Evolutionary conservation across 2,888 invertebrate species (phyloP), one percentile per base, ranked within the genome.

Genomic region (Hedychridium roseum): DNA sequence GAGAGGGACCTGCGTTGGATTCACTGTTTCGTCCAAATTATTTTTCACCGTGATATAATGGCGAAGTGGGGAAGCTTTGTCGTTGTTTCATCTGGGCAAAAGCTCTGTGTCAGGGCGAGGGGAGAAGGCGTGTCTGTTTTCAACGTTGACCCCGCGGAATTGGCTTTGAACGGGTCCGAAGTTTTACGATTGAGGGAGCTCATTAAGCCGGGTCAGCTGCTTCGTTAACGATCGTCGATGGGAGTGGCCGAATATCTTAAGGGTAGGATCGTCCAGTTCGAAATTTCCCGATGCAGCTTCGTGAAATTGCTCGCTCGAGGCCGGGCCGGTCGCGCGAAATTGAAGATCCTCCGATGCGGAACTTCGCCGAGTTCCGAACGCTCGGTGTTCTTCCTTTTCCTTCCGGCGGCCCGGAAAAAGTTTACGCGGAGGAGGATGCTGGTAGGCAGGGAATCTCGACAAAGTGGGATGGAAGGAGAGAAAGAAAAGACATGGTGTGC

Each of bases 161-260:
- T n/a, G n/a, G n/a, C n/a, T n/a, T n/a, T n/a, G n/a, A n/a, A n/a
- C n/a, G n/a, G n/a, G n/a, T n/a, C n/a, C n/a, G n/a, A 73, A 73
- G 66, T 73, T 73, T 73, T 68, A 66, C 65, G 71, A 72, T 70
- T 66, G 71, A 70, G 64, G 64, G 66, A 58, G 72, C 73, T 73
- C 73, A 73, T 73, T 73, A 71, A 50, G 43, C 12, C 37, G 42
- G 32, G 31, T 28, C 41, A 23, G 37, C 28, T 38, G 50, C 49
- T 48, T 50, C 48, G 49, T 62, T 54, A 51, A 58, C 54, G 63
- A 45, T 50, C 62, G 60, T 58, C 61, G 62, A 62, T 58, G 54
- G 44, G 18, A 38, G 37, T 50, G 36, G 53, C 35, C 43, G 53
- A 54, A 57, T 46, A 47, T 46, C 49, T 44, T 49, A 59, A 47